phyloP scores from a whole-genome alignment of 2,888 invertebrate species.

The Acanthosoma haemorrhoidale region DNA sequence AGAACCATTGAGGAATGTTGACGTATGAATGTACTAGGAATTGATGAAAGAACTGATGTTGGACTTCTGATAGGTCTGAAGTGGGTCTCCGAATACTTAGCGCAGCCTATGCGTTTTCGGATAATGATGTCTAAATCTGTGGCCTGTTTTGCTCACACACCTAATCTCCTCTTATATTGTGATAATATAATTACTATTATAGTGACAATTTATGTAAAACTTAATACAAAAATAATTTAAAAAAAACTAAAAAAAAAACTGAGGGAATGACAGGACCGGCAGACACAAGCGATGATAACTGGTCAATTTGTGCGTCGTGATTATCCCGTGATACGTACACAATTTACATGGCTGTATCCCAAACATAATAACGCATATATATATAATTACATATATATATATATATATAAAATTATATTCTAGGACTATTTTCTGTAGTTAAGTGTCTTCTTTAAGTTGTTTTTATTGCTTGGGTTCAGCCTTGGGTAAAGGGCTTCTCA shows the following conservation, averaged over 20 bases:
- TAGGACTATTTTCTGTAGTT: slow-evolving; percentile 38
- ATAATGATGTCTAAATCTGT: slow-evolving; percentile 30
- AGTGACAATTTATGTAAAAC: slow-evolving; percentile 30
- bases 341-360: slow-evolving; percentile 41
- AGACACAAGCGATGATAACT: slow-evolving; percentile 36
- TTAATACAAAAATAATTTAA: slow-evolving; percentile 30
- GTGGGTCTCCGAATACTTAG: not conserved
- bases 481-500: slow-evolving; percentile 21
- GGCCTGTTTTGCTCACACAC: slow-evolving; percentile 39
- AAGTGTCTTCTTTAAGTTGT: slow-evolving; percentile 34
- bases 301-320: slow-evolving; percentile 39
- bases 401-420: slow-evolving; percentile 36
- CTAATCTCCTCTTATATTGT: slow-evolving; percentile 39
- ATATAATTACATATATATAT: slow-evolving; percentile 32
- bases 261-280: slow-evolving; percentile 36
- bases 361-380: slow-evolving; percentile 30
- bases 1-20: slow-evolving; percentile 24
- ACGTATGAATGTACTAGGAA: slow-evolving; percentile 14
- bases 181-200: slow-evolving; percentile 37
- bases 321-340: slow-evolving; percentile 41
- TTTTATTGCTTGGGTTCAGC: slow-evolving; percentile 17
- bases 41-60: slow-evolving; percentile 17
- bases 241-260: slow-evolving; percentile 19
- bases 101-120: not conserved
- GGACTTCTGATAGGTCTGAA: slow-evolving; percentile 7